phyloP scores from a whole-genome alignment of 2,888 invertebrate genomes.

The Brachypterus glaber region DNA sequence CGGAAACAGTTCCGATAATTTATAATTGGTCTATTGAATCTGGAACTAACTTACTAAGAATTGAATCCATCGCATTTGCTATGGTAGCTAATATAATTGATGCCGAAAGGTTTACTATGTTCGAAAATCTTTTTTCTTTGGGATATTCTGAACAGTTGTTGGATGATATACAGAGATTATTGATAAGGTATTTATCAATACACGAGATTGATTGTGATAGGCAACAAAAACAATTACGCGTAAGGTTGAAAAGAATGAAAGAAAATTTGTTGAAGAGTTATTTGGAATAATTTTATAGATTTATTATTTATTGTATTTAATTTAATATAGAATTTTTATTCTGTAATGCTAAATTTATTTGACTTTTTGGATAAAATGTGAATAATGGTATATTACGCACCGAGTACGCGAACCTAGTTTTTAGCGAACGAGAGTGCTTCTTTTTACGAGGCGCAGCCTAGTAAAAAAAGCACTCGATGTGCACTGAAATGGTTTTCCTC shows the following conservation, averaged over 20 bases:
- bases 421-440: too few relatives aligned
- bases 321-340: too few relatives aligned
- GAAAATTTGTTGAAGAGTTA: conserved; percentile 5
- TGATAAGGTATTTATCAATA: conserved; percentile 26
- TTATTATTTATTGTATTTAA: too few relatives aligned
- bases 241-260: conserved; percentile 6
- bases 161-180: conserved; percentile 42
- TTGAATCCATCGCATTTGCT: conserved; percentile 50
- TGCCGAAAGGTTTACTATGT: conserved; percentile 40
- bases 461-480: too few relatives aligned
- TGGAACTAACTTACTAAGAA: conserved; percentile 51
- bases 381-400: too few relatives aligned
- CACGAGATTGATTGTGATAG: background rate
- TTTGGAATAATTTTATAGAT: too few relatives aligned
- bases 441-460: too few relatives aligned
- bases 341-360: too few relatives aligned
- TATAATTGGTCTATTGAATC: conserved; percentile 53
- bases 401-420: too few relatives aligned
- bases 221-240: conserved; percentile 4
- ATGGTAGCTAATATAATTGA: conserved; percentile 46
- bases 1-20: conserved; percentile 46
- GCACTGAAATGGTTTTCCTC: too few relatives aligned
- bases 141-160: conserved; percentile 48
- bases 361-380: too few relatives aligned
- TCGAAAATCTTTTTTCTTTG: conserved; percentile 43